These are phyloP conservation scores for Oryzias curvinotus DNA, from an alignment of 2,113 vertebrate species.

Conservation along the genomic window DNA sequence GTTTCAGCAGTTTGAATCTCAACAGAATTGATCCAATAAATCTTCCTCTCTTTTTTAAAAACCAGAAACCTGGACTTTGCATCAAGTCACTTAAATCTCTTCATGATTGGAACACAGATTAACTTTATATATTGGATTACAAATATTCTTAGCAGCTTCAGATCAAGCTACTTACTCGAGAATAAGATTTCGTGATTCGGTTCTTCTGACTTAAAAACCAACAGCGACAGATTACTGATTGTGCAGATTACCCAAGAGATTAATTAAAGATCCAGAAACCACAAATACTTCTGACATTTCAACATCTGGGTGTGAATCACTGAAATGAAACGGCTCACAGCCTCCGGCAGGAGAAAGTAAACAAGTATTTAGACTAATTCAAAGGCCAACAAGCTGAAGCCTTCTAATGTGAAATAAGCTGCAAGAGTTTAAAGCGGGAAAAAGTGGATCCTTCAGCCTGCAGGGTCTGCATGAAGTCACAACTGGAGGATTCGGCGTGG, in stretches of 20 bases:
- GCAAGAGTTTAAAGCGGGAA: not conserved
- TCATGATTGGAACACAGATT: too few relatives aligned
- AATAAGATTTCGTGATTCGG: too few relatives aligned
- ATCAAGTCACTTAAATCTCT: too few relatives aligned
- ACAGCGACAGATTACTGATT: too few relatives aligned
- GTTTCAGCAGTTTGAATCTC: conserved; percentile 41
- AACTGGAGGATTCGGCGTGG: conserved; percentile 6
- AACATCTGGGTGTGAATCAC: conserved; percentile 35
- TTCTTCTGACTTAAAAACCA: too few relatives aligned
- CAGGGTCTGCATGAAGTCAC: conserved; percentile 1
- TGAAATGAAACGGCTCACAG: conserved; percentile 34
- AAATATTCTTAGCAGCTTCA: not conserved
- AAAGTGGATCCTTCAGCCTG: not conserved
- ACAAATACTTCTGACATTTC: conserved; percentile 36
- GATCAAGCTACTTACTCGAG: not conserved
- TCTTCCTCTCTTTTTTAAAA: too few relatives aligned
- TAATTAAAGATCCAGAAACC: conserved; percentile 21
- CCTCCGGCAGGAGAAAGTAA: conserved; percentile 20
- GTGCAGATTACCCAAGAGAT: not conserved
- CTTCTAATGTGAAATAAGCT: conserved; percentile 9
- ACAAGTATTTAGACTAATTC: not conserved
- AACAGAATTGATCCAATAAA: not conserved
- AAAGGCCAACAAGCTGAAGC: too few relatives aligned
- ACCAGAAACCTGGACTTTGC: too few relatives aligned
- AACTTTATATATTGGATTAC: not conserved